phyloP scores from a whole-genome alignment of 2,113 vertebrate genomes.

The Psammodynastes pulverulentus region DNA sequence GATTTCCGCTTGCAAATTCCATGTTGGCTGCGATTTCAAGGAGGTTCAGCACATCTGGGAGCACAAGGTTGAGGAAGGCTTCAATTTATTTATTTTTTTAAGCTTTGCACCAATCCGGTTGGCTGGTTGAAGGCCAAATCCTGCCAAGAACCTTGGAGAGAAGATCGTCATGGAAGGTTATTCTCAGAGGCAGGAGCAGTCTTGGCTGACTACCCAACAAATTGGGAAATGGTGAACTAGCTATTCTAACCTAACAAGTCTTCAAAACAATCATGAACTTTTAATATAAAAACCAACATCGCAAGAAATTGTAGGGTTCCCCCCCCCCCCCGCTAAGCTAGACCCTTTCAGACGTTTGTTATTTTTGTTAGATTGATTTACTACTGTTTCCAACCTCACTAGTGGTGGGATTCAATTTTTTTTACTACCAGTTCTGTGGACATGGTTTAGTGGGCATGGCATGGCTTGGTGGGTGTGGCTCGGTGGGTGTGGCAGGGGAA shows the following conservation, averaged over 20 bases:
- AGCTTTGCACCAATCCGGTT: neutral
- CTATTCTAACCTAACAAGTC: neutral
- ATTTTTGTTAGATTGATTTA: neutral
- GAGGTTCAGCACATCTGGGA: neutral
- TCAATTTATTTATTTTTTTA: neutral
- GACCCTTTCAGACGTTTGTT: neutral
- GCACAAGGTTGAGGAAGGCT: neutral
- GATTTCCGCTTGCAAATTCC: neutral
- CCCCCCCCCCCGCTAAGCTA: neutral
- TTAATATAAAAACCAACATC: neutral
- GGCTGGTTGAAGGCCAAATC: neutral
- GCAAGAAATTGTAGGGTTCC: neutral
- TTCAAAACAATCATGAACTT: neutral
- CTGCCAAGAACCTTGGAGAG: neutral
- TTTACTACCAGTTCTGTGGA: no score
- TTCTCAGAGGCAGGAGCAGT: neutral
- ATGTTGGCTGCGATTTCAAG: neutral
- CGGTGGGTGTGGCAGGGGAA: no score
- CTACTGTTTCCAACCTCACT: neutral
- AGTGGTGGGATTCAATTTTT: no score
- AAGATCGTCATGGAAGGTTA: neutral
- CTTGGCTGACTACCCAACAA: neutral
- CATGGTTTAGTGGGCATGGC: no score
- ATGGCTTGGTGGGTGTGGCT: no score
- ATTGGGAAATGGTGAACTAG: neutral